Evolutionary conservation across 2,888 invertebrate species (phyloP), one percentile per base, ranked within the genome.

Genomic region (Hirtodrosophila alboralis): DNA sequence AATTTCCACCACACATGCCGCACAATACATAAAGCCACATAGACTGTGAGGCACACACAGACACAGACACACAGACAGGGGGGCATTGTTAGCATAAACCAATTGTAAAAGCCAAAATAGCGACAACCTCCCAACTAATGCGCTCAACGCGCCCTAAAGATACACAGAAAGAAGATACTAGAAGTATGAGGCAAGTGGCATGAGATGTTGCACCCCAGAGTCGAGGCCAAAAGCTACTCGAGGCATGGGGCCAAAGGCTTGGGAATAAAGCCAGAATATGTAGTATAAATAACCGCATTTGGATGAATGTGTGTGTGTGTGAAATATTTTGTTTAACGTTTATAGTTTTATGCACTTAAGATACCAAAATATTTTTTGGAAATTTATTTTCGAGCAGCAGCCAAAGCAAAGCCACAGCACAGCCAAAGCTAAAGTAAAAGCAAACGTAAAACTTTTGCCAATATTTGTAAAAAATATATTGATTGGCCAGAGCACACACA

Each of bases 401-500:
- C 62, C 75, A 49, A 44, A 43, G 43, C 33, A 9, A 61, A 59
- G 61, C 67, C 61, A 45, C 58, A 51, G 59, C 61, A 45, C 58
- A 51, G 59, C 68, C 31, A 66, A 84, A 78, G 70, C 81, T 52
- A 73, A 73, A 70, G 73, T 73, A 70, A 67, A 73, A 73, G 73
- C 78, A 77, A 70, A 78, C 61, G 77, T 71, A 80, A 84, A 81
- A 86, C 81, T 86, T 79, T 84, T 83, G 69, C 75, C 84, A 80
- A 86, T 86, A 83, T 84, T 84, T 84, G 80, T 76, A 75, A 87
- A 86, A 80, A 71, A 80, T 85, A 75, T 87, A 85, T 87, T 85
- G 86, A 84, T 83, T 85, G 84, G 85, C 76, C 71, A 66, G 58
- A 79, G 69, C 70, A 75, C 63, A 48, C 59, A 58, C 38, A 44